A percentile compares a stretch with the other conserved stretches of the same genome.
phyloP scores from a whole-genome alignment of 1,140 invertebrate genomes.

The Theocolax elegans region DNA sequence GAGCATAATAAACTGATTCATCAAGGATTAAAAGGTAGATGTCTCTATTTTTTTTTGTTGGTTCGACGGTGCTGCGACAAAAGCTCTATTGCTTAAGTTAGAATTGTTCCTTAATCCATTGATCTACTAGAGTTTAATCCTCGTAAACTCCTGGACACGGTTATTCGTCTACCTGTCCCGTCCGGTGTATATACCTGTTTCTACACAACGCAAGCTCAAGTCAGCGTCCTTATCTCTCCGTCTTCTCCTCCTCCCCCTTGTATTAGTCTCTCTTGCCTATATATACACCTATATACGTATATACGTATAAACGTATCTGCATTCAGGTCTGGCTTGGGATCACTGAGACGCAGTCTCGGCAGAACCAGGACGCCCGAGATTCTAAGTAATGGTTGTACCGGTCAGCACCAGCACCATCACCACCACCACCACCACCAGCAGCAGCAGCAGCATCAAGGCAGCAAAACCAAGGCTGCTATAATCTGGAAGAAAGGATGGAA shows the following conservation, averaged over 20 bases:
- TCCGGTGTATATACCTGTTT: background rate
- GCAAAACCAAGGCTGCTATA: slow-evolving; percentile 62
- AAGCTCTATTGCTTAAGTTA: background rate
- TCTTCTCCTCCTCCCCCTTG: background rate
- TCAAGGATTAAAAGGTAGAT: too few species aligned
- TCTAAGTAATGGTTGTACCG: slow-evolving; percentile 8
- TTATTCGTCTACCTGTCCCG: background rate
- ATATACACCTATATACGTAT: too few species aligned
- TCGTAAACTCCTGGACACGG: background rate
- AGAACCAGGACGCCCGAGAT: slow-evolving; percentile 51
- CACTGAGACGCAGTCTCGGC: slow-evolving; percentile 55
- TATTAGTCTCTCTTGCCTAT: background rate
- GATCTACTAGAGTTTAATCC: background rate
- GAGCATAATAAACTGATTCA: background rate
- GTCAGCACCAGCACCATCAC: slow-evolving; percentile 2
- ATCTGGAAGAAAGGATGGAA: slow-evolving; percentile 73
- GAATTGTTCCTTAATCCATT: background rate
- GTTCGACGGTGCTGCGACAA: too few species aligned
- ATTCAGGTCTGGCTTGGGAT: slow-evolving; percentile 61
- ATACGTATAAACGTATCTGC: background rate
- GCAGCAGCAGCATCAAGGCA: slow-evolving; percentile 47
- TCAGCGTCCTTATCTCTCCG: background rate
- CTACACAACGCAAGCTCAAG: background rate
- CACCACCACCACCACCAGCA: slow-evolving; percentile 17
- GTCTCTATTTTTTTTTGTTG: too few species aligned